A percentile compares a stretch with the other conserved stretches of the same genome.
phyloP scores from a whole-genome alignment of 2,888 invertebrate genomes.

The Epistrophella euchroma region DNA sequence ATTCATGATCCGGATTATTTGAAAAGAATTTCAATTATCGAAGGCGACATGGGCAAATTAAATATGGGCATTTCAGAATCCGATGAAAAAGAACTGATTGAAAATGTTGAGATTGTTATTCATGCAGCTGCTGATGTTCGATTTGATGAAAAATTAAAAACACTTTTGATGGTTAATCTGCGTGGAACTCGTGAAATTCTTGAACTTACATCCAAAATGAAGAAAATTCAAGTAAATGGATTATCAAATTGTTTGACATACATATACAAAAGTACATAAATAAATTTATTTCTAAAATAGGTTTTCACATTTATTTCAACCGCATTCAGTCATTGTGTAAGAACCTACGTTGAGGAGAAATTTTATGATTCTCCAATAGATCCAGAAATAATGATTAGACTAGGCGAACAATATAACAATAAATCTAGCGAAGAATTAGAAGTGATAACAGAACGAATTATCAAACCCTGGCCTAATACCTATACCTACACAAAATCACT shows the following conservation, averaged over 20 bases:
- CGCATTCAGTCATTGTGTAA: slow-evolving; percentile 77
- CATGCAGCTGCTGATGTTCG: slow-evolving; percentile 79
- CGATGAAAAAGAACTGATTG: slow-evolving; percentile 69
- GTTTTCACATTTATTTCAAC: slow-evolving; percentile 79
- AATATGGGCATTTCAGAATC: slow-evolving; percentile 75
- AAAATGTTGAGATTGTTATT: slow-evolving; percentile 77
- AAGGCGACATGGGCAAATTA: slow-evolving; percentile 77
- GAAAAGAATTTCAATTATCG: slow-evolving; percentile 76
- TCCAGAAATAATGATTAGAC: slow-evolving; percentile 76
- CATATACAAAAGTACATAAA: too few species aligned
- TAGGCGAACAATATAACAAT: slow-evolving; percentile 62
- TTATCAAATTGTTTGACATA: neutral
- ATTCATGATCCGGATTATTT: slow-evolving; percentile 73
- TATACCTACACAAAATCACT: slow-evolving; percentile 78
- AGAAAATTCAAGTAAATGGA: slow-evolving; percentile 72
- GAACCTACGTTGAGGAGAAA: slow-evolving; percentile 74
- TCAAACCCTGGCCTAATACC: slow-evolving; percentile 78
- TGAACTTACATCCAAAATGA: slow-evolving; percentile 73
- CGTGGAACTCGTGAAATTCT: slow-evolving; percentile 78
- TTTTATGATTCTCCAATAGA: slow-evolving; percentile 77
- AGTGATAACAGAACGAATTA: slow-evolving; percentile 75
- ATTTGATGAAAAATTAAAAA: slow-evolving; percentile 77
- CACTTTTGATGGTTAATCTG: slow-evolving; percentile 76
- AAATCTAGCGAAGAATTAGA: slow-evolving; percentile 53
- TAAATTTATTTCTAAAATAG: slow-evolving; percentile 43